phyloP scores from a whole-genome alignment of 2,888 invertebrate genomes.

The Agrotis clavis region DNA sequence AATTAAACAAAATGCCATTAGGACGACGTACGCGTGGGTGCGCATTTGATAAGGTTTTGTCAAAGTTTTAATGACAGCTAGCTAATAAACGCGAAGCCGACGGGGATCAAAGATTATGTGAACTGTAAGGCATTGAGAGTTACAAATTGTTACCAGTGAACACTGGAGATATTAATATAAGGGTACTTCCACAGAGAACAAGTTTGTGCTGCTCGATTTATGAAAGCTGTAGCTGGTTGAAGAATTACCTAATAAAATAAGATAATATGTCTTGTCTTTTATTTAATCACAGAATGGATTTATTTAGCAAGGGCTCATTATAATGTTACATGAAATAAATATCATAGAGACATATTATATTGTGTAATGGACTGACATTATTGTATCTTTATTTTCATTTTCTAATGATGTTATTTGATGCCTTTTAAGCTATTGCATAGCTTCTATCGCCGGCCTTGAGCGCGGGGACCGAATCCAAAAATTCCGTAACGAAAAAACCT shows the following conservation, averaged over 20 bases:
- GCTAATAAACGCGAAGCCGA: slow-evolving; percentile 74
- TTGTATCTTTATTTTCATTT: too few relatives aligned
- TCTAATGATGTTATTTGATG: too few relatives aligned
- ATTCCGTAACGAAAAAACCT: too few relatives aligned
- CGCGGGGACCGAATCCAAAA: too few relatives aligned
- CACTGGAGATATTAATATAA: slow-evolving; percentile 31
- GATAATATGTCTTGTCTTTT: background rate
- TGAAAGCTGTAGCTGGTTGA: background rate
- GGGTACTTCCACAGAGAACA: slow-evolving; percentile 8
- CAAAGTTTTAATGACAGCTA: slow-evolving; percentile 76
- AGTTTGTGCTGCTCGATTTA: background rate
- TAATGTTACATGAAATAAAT: background rate
- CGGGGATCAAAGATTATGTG: slow-evolving; percentile 61
- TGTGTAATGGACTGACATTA: too few relatives aligned
- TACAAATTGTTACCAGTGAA: slow-evolving; percentile 67
- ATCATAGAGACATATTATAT: too few relatives aligned
- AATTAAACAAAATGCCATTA: slow-evolving; percentile 42
- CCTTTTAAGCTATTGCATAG: too few relatives aligned
- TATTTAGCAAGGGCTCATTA: background rate
- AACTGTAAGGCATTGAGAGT: slow-evolving; percentile 65
- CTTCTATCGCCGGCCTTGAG: too few relatives aligned
- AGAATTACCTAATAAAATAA: background rate
- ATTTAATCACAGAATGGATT: too few relatives aligned
- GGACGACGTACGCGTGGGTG: slow-evolving; percentile 19
- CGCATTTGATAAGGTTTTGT: slow-evolving; percentile 48